Evolutionary conservation across 2,888 invertebrate species (phyloP).

Genomic region (Limulus polyphemus): DNA sequence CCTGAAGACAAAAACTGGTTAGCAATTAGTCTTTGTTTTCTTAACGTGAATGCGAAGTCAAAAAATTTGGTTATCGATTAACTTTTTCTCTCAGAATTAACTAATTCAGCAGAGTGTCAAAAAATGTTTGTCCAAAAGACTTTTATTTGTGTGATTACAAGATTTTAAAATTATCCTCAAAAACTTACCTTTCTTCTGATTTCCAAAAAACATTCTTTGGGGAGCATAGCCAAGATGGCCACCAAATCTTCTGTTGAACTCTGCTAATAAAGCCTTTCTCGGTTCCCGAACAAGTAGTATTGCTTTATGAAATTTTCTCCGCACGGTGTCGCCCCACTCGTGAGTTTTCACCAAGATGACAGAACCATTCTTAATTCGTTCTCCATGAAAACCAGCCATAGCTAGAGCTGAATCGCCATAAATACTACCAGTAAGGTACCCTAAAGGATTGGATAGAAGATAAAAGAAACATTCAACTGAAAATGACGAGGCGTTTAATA

Average conservation of each 20-base stretch:
- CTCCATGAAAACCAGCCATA: slow-evolving; percentile 66
- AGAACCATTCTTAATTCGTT: slow-evolving; percentile 59
- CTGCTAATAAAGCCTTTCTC: slow-evolving; percentile 55
- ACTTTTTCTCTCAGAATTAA: too few species aligned
- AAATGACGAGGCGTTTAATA: too few species aligned
- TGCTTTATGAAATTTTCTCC: slow-evolving; percentile 50
- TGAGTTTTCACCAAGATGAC: slow-evolving; percentile 67
- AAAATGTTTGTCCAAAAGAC: too few species aligned
- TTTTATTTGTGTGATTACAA: too few species aligned
- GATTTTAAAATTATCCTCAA: neutral
- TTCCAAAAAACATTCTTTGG: slow-evolving; percentile 2
- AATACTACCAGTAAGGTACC: slow-evolving; percentile 61
- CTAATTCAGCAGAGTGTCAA: too few species aligned
- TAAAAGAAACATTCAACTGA: neutral
- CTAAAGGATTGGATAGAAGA: slow-evolving; percentile 36
- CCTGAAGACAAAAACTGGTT: too few species aligned
- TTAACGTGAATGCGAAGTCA: too few species aligned
- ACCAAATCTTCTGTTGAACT: slow-evolving; percentile 64
- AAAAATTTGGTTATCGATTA: too few species aligned
- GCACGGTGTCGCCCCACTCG: slow-evolving; percentile 51
- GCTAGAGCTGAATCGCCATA: slow-evolving; percentile 66
- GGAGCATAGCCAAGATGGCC: slow-evolving; percentile 68
- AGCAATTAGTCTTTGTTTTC: too few species aligned
- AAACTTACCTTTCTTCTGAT: slow-evolving; percentile 9
- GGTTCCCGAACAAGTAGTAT: slow-evolving; percentile 48